Conservation (phyloP, 2,113 vertebrate species). For the Henicopernis longicauda region DNA sequence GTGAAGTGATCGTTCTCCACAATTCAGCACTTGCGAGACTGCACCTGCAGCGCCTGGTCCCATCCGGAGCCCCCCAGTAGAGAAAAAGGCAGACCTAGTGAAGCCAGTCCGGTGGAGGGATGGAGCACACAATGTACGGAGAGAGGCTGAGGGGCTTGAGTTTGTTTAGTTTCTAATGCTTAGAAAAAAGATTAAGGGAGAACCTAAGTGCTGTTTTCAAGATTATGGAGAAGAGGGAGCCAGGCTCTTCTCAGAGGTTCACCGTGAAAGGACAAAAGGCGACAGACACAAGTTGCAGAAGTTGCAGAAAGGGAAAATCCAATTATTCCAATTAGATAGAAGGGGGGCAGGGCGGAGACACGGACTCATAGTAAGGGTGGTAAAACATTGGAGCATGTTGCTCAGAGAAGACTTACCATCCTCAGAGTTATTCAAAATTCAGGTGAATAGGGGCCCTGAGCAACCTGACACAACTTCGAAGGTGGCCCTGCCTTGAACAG, state of each 20-base stretch:
- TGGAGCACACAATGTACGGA: accelerated
- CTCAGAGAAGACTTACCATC: neutral
- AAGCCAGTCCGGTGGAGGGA: neutral
- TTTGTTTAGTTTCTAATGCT: neutral
- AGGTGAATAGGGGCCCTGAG: neutral
- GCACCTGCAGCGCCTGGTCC: neutral
- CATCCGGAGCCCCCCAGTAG: neutral
- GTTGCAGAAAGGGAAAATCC: neutral
- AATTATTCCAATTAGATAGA: neutral
- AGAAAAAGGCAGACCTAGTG: neutral
- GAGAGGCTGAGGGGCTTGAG: neutral
- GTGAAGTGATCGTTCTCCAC: neutral
- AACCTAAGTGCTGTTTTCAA: neutral
- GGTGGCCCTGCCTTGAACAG: neutral
- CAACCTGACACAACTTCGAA: neutral
- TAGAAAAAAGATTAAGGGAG: neutral
- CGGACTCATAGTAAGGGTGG: neutral
- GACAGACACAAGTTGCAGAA: neutral
- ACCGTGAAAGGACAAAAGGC: neutral
- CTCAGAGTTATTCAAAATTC: neutral
- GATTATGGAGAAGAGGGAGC: neutral
- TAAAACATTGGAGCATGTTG: neutral
- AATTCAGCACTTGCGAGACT: neutral
- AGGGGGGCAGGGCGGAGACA: no score
- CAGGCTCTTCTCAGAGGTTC: neutral